These are phyloP conservation scores for Gobionotothen gibberifrons DNA, from an alignment of 2,797 vertebrate species.

Conservation along the genomic window DNA sequence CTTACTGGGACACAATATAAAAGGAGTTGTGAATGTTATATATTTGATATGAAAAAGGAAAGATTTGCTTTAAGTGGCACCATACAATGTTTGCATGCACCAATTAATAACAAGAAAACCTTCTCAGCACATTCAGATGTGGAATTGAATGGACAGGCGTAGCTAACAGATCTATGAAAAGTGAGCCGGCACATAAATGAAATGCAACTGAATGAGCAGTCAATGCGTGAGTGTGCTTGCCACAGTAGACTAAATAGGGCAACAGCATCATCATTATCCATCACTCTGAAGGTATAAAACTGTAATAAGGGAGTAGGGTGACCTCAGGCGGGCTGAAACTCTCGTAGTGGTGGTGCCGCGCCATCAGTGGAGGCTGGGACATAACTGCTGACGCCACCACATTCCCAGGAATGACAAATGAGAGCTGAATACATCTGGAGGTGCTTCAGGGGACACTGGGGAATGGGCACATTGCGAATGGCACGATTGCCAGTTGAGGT, in stretches of 20 bases:
- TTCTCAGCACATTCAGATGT: neutral
- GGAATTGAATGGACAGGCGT: constrained; percentile 10
- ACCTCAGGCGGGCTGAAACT: constrained; percentile 73
- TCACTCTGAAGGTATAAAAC: constrained; percentile 69
- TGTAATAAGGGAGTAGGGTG: constrained; percentile 74
- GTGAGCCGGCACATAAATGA: constrained; percentile 35
- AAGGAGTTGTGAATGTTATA: neutral
- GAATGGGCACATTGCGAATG: constrained; percentile 71
- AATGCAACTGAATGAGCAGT: constrained; percentile 57
- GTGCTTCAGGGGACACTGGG: constrained; percentile 75
- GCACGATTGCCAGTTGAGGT: constrained; percentile 72
- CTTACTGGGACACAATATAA: neutral
- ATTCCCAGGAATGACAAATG: constrained; percentile 84
- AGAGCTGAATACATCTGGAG: constrained; percentile 81
- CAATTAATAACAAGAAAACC: neutral
- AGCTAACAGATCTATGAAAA: constrained; percentile 26
- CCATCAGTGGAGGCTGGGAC: constrained; percentile 68
- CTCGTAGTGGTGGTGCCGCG: constrained; percentile 52
- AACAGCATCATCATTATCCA: constrained; percentile 75
- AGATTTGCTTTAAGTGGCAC: neutral
- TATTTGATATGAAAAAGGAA: neutral
- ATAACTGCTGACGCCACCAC: constrained; percentile 83
- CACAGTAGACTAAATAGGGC: constrained; percentile 73
- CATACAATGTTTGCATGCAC: neutral
- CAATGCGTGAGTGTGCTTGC: constrained; percentile 40